Evolutionary conservation across 1,140 invertebrate genomes (phyloP).

Genomic region (Heliconius eleuchia): DNA sequence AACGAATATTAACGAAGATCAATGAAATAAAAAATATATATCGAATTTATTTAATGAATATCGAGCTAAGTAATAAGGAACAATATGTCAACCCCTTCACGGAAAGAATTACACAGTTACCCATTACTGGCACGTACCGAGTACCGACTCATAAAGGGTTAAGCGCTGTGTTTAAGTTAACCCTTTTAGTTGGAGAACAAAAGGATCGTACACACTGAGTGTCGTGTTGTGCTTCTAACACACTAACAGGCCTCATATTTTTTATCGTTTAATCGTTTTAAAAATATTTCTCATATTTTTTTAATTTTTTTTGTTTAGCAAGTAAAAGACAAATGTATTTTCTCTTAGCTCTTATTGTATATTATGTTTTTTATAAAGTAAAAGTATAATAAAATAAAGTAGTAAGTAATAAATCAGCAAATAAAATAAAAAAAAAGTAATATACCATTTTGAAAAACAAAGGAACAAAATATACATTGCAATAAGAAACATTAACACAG

Average conservation of each 20-base stretch:
- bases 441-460: too few species aligned
- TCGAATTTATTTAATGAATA: background rate
- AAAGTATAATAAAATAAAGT: too few species aligned
- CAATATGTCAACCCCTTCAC: constrained; percentile 37
- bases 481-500: background rate
- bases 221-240: constrained; percentile 36
- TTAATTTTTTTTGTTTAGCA: too few species aligned
- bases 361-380: too few species aligned
- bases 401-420: too few species aligned
- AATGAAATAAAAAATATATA: too few species aligned
- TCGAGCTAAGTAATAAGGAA: constrained; percentile 22
- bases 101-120: constrained; percentile 34
- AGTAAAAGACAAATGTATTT: too few species aligned
- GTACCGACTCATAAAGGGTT: constrained; percentile 41
- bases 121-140: constrained; percentile 21
- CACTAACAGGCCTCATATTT: constrained; percentile 26
- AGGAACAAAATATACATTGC: background rate
- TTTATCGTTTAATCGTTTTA: constrained; percentile 27
- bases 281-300: background rate
- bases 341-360: too few species aligned
- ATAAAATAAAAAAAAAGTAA: too few species aligned
- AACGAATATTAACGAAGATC: background rate
- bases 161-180: constrained; percentile 66
- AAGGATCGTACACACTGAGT: constrained; percentile 46
- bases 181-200: constrained; percentile 66